Conservation (phyloP, 2,113 vertebrate genomes). For the Myotis lucifugus region DNA sequence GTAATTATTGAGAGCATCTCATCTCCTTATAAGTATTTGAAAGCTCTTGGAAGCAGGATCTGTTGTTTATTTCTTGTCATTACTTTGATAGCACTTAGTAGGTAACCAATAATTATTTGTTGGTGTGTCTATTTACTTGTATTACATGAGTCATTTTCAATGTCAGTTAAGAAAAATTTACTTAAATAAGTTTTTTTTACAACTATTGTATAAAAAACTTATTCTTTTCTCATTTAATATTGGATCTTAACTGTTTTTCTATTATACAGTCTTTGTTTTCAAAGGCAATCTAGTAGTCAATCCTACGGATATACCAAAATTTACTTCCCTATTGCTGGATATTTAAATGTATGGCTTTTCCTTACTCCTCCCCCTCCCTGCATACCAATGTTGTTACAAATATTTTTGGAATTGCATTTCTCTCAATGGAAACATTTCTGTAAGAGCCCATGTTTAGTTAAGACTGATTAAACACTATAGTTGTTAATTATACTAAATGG, state of each 20-base stretch:
- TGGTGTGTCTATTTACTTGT: not conserved
- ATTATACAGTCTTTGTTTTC: not conserved
- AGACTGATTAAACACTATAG: not conserved
- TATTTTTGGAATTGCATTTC: not conserved
- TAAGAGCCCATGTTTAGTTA: not conserved
- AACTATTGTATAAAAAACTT: not conserved
- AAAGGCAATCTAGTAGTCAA: not conserved
- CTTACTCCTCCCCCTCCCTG: not conserved
- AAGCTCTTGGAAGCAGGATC: not conserved
- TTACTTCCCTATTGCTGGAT: not conserved
- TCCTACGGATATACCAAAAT: not conserved
- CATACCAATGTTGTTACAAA: not conserved
- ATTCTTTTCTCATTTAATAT: not conserved
- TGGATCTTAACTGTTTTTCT: not conserved
- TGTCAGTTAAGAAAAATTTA: not conserved
- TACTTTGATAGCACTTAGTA: not conserved
- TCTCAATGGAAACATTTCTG: not conserved
- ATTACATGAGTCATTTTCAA: not conserved
- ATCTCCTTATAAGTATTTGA: not conserved
- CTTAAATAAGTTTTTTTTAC: not conserved
- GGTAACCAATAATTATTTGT: not conserved
- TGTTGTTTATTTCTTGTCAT: not conserved
- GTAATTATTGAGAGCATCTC: not conserved
- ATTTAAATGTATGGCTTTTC: not conserved
- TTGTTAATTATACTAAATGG: constrained; percentile 23